Evolutionary conservation across 1,140 invertebrate species (phyloP).

Genomic region (Cyrtorhinus lividipennis): DNA sequence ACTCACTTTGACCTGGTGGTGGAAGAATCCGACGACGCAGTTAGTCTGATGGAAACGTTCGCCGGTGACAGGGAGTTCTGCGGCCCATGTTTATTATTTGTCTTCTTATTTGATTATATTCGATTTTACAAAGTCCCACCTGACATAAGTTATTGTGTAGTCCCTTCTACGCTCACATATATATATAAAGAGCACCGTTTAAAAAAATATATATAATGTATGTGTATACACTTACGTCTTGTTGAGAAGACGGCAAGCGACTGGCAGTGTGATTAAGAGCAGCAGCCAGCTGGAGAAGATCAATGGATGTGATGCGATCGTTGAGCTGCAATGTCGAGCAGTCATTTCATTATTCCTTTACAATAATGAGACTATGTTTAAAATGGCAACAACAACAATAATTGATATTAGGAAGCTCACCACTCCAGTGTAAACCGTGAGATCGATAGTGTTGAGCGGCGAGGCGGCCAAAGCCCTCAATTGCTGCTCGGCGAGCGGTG

Average conservation of each 20-base stretch:
- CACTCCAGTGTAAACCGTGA: conserved; percentile 44
- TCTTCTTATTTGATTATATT: too few species aligned
- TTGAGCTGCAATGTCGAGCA: conserved; percentile 38
- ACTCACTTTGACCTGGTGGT: too few species aligned
- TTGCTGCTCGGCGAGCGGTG: conserved; percentile 39
- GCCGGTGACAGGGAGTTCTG: too few species aligned
- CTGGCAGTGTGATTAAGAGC: conserved; percentile 41
- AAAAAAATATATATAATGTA: neutral
- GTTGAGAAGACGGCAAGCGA: conserved; percentile 33
- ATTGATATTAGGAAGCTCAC: conserved; percentile 29
- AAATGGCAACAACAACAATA: neutral
- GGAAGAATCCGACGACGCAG: too few species aligned
- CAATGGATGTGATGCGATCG: conserved; percentile 52
- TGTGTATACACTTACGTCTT: conserved; percentile 32
- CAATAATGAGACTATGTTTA: too few species aligned
- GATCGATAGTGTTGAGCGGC: conserved; percentile 50
- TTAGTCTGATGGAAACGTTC: too few species aligned
- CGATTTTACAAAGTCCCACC: too few species aligned
- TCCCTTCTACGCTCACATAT: too few species aligned
- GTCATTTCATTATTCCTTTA: too few species aligned
- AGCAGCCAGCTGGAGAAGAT: conserved; percentile 42
- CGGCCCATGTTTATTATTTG: too few species aligned
- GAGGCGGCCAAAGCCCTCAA: conserved; percentile 46
- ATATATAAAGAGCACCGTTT: neutral
- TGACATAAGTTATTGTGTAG: too few species aligned